A percentile compares a stretch with the other conserved stretches of the same genome.
Evolutionary conservation across 2,113 vertebrate species (phyloP).

Genomic region (Delphinus delphis): DNA sequence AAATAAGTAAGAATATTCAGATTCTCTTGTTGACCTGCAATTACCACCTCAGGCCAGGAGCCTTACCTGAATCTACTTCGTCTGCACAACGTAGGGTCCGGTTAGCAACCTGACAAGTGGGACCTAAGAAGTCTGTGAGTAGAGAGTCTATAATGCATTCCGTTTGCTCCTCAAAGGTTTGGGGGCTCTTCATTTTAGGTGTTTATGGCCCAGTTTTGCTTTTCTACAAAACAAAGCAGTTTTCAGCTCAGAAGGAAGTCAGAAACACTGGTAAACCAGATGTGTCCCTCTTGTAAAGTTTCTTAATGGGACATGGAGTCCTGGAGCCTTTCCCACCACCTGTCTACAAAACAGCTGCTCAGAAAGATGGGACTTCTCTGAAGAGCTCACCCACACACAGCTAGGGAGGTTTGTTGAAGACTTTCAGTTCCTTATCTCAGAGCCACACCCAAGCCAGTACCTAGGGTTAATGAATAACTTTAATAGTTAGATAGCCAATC

Average conservation of each 20-base stretch:
- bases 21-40: background rate
- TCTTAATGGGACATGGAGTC: background rate
- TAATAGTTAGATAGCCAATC: background rate
- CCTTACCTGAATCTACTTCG: constrained; percentile 62
- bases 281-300: background rate
- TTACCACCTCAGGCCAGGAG: background rate
- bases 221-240: constrained; percentile 11
- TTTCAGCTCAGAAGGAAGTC: constrained; percentile 28
- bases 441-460: background rate
- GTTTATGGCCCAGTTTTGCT: background rate
- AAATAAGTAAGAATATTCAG: background rate
- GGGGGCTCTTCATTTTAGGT: constrained; percentile 61
- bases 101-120: fast-evolving
- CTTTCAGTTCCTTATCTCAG: constrained; percentile 41
- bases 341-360: background rate
- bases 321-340: background rate
- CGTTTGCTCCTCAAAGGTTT: constrained; percentile 78
- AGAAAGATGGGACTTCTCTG: background rate
- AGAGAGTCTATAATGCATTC: constrained; percentile 58
- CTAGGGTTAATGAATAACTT: constrained; percentile 59
- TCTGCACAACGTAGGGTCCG: fast-evolving
- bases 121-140: background rate
- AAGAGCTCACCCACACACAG: background rate
- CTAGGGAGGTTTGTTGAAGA: background rate
- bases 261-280: background rate